Evolutionary conservation across 2,113 vertebrate genomes (phyloP).

Genomic region (Plectropomus leopardus): DNA sequence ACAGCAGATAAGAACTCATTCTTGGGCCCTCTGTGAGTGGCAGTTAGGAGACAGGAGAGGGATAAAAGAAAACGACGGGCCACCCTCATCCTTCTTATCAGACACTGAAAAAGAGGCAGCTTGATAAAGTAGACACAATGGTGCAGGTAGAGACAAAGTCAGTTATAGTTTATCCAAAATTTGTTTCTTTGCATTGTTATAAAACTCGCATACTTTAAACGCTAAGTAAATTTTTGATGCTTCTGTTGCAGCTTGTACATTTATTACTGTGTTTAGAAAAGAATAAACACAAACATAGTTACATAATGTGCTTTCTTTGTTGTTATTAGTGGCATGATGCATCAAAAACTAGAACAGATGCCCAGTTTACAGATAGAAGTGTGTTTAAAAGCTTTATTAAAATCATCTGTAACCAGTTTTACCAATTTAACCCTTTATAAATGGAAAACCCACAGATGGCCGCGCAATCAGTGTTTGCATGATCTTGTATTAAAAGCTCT

Average conservation of each 20-base stretch:
- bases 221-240: neutral
- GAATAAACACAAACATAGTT: neutral
- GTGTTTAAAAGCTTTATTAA: neutral
- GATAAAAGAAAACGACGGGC: slow-evolving; percentile 45
- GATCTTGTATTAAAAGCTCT: too few relatives aligned
- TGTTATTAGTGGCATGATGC: neutral
- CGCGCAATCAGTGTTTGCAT: too few relatives aligned
- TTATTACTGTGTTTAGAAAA: neutral
- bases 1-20: slow-evolving; percentile 57
- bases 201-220: neutral
- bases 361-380: neutral
- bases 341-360: neutral
- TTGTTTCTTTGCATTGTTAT: neutral
- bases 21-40: slow-evolving; percentile 61
- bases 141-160: slow-evolving; percentile 9
- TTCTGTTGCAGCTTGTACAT: neutral
- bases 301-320: neutral
- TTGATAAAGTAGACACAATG: slow-evolving; percentile 13
- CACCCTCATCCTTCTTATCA: slow-evolving; percentile 48
- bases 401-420: too few relatives aligned
- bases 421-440: neutral
- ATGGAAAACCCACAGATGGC: too few relatives aligned
- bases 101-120: slow-evolving; percentile 24
- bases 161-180: slow-evolving; percentile 14
- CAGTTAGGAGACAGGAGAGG: slow-evolving; percentile 56